Evolutionary conservation across 2,888 invertebrate species (phyloP), one percentile per base, ranked within the genome.

Genomic region (Orgyia antiqua): DNA sequence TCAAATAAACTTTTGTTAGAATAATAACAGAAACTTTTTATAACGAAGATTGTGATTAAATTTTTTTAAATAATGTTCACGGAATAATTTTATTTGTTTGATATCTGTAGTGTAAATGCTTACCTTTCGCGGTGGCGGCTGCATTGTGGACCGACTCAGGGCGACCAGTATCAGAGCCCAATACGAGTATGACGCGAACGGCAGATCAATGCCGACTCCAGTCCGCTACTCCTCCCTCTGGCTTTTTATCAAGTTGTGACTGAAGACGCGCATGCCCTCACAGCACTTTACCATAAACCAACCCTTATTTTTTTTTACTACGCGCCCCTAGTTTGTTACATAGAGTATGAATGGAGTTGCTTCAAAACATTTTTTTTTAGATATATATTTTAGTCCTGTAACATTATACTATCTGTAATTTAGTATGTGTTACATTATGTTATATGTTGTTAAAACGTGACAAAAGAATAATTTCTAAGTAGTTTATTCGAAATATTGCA

Each of bases 71-170:
- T 4, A 3, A 8, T 13, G 13, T n/a, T n/a, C n/a, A n/a, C n/a
- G n/a, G n/a, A n/a, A n/a, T n/a, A n/a, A 5, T 17, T 4, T 17
- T 17, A 5, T 17, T 4, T 17, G 17, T 4, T 4, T 25, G 2
- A 5, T 4, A n/a, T n/a, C n/a, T n/a, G n/a, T n/a, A n/a, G n/a
- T n/a, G n/a, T n/a, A n/a, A n/a, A n/a, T 11, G 68, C 89, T 89
- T 88, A 94, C 93, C 92, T 94, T 94, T 83, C 93, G 91, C 74
- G 93, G 93, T 64, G 93, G 93, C 67, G 93, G 93, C 90, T 94
- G 93, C 93, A 94, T 94, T 84, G 64, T 77, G 44, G 25, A 29
- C 27, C 42, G 41, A 37, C 36, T 36, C 20, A 21, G 38, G 33
- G 12, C 13, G 37, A 39, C 44, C 54, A 48, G 53, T 37, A 21